Percentiles rank a stretch among this genome's conserved stretches.
phyloP scores from a whole-genome alignment of 1,140 invertebrate genomes.

The Danaus melanippus region DNA sequence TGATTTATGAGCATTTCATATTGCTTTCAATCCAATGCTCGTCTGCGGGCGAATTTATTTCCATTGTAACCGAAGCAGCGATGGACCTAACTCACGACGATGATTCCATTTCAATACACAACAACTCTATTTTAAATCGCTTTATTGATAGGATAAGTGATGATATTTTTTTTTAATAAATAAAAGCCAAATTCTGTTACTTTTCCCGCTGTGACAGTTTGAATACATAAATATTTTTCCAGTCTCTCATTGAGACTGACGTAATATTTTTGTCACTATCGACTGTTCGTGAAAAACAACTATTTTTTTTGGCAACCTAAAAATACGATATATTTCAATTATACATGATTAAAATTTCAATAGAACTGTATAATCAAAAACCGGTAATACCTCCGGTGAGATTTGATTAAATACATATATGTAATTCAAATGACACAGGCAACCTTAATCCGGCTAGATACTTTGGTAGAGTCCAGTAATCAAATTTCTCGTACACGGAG shows the following conservation, averaged over 20 bases:
- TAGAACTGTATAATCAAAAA: no score
- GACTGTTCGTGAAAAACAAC: no score
- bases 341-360: no score
- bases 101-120: not conserved
- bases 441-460: not conserved
- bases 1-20: no score
- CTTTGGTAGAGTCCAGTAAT: constrained; percentile 3
- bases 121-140: constrained; percentile 32
- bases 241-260: constrained; percentile 33
- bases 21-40: constrained; percentile 3
- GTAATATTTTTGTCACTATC: constrained; percentile 6
- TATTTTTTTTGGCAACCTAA: constrained; percentile 7
- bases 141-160: constrained; percentile 29
- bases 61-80: constrained; percentile 3
- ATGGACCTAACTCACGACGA: constrained; percentile 4
- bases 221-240: constrained; percentile 36
- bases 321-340: no score
- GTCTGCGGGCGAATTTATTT: not conserved
- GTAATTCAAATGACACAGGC: no score
- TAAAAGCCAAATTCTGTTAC: constrained; percentile 49
- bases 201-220: constrained; percentile 23
- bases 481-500: constrained; percentile 6
- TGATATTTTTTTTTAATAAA: constrained; percentile 42
- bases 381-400: no score
- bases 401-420: no score